Evolutionary conservation across 1,140 invertebrate genomes (phyloP).

Genomic region (Geopemphigus sp.): DNA sequence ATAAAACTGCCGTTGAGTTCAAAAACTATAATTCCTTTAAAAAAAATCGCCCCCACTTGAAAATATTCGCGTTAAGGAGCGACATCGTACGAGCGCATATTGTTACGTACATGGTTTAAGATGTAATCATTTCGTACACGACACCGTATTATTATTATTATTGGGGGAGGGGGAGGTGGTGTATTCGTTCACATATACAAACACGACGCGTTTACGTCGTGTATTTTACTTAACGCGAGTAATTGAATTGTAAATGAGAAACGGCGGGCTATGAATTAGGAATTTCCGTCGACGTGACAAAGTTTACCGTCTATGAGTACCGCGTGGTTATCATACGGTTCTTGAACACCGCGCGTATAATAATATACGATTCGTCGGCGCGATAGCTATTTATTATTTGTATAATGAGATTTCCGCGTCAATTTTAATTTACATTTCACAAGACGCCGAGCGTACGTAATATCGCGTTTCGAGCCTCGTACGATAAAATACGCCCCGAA

Average conservation of each 20-base stretch:
- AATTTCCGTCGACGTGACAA: neutral
- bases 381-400: neutral
- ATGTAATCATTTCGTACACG: neutral
- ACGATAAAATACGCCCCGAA: no score
- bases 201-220: neutral
- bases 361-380: neutral
- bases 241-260: conserved; percentile 45
- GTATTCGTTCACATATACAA: no score
- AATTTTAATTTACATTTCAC: neutral
- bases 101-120: no score
- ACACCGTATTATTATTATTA: neutral
- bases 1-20: no score
- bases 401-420: neutral
- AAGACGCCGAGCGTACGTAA: neutral
- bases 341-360: neutral
- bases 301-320: conserved; percentile 7
- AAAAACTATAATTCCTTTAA: no score
- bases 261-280: conserved; percentile 17
- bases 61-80: no score
- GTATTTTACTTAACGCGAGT: conserved; percentile 4
- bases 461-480: conserved; percentile 5
- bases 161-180: no score
- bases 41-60: no score
- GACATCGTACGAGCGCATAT: no score
- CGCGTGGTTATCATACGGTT: neutral